phyloP scores from a whole-genome alignment of 2,113 vertebrate genomes.

The Hippocampus guttulatus region DNA sequence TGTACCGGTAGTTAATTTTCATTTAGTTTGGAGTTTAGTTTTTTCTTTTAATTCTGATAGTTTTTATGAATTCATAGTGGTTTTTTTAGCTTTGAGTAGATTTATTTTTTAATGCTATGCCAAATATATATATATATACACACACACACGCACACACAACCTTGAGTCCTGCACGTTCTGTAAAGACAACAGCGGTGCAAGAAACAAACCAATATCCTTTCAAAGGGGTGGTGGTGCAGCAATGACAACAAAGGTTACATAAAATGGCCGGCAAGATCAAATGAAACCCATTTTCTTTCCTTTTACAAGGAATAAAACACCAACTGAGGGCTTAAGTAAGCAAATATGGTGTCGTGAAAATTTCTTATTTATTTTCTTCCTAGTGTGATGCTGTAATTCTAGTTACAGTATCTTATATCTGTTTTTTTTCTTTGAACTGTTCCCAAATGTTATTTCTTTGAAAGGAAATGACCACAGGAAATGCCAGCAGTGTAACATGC shows the following conservation, averaged over 20 bases:
- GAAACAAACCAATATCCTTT: background rate
- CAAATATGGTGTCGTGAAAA: background rate
- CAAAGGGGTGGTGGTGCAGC: background rate
- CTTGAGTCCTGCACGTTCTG: background rate
- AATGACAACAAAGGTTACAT: background rate
- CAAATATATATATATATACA: too few relatives aligned
- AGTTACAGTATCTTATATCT: conserved; percentile 1
- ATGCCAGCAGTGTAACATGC: conserved; percentile 38
- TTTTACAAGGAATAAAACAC: background rate
- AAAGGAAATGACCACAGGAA: conserved; percentile 55
- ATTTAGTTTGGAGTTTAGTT: too few relatives aligned
- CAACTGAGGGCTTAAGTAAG: background rate
- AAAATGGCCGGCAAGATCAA: background rate
- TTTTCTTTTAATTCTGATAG: too few relatives aligned
- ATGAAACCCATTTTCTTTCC: background rate
- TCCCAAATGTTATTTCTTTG: conserved; percentile 20
- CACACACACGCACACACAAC: too few relatives aligned
- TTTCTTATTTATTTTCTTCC: background rate
- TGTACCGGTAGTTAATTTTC: too few relatives aligned
- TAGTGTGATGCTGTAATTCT: background rate
- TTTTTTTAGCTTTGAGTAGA: too few relatives aligned
- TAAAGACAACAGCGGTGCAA: background rate
- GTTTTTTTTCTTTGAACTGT: conserved; percentile 3
- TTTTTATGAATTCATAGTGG: too few relatives aligned
- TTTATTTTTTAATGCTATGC: too few relatives aligned